Evolutionary conservation across 2,888 invertebrate genomes (phyloP).

Genomic region (Capitulum mitella): DNA sequence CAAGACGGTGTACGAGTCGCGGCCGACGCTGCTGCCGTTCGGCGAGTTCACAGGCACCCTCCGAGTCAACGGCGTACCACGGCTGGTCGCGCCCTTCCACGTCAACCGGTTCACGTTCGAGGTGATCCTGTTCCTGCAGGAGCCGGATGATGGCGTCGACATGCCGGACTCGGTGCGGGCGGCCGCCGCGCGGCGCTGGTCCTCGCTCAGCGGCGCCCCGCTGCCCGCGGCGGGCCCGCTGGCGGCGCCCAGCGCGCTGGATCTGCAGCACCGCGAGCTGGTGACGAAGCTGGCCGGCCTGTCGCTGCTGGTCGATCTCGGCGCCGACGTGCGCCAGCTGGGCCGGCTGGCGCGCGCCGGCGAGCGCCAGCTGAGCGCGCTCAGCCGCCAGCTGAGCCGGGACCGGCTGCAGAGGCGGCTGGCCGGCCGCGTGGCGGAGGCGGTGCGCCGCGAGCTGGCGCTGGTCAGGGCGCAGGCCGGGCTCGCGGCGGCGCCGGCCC

Average conservation of each 20-base stretch:
- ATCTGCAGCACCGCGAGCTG: not conserved
- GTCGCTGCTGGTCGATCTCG: not conserved
- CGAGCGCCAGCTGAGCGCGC: not conserved
- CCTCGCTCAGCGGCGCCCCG: not conserved
- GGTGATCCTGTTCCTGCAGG: not conserved
- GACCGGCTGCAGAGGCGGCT: not conserved
- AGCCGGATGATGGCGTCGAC: not conserved
- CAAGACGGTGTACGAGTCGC: not conserved
- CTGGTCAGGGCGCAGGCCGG: not conserved
- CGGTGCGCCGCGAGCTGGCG: not conserved
- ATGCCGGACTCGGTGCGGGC: no score
- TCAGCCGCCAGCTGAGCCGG: not conserved
- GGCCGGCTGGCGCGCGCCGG: not conserved
- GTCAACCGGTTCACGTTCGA: conserved; percentile 5
- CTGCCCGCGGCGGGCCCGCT: not conserved
- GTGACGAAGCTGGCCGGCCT: not conserved
- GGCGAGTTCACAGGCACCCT: not conserved
- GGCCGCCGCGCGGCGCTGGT: no score
- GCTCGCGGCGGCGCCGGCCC: not conserved
- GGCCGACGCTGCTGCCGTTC: not conserved
- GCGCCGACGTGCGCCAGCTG: conserved; percentile 14
- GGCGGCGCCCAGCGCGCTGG: not conserved
- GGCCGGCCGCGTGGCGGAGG: no score
- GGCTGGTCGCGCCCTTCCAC: not conserved
- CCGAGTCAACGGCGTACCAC: not conserved